These are phyloP conservation scores for Euplagia quadripunctaria DNA, from an alignment of 2,888 invertebrate species.

Conservation along the genomic window DNA sequence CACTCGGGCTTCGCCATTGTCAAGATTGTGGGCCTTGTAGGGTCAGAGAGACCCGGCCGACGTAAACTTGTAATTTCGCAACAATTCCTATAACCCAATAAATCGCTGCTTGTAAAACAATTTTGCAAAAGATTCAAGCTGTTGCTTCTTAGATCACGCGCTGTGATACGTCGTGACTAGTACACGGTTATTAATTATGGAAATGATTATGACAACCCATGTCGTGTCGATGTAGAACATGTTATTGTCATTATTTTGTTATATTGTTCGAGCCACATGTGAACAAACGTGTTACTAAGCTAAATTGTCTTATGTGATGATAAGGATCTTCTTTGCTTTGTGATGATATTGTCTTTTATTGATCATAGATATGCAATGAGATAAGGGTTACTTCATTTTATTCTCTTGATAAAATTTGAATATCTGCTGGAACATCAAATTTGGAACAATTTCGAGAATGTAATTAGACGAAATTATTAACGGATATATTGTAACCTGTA, in stretches of 20 bases:
- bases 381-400: neutral
- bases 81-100: constrained; percentile 82
- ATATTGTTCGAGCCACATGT: constrained; percentile 25
- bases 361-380: neutral
- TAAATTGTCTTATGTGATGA: constrained; percentile 14
- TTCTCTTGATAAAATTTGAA: neutral
- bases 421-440: neutral
- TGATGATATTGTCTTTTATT: neutral
- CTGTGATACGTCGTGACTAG: constrained; percentile 77
- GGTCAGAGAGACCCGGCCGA: constrained; percentile 77
- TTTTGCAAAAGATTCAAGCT: constrained; percentile 67
- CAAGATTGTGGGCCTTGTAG: constrained; percentile 87
- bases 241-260: constrained; percentile 39
- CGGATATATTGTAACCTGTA: neutral
- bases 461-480: no score
- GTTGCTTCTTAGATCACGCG: constrained; percentile 69
- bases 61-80: constrained; percentile 83
- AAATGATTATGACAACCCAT: constrained; percentile 71
- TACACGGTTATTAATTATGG: constrained; percentile 80
- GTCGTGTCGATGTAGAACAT: constrained; percentile 54
- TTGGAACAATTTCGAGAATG: neutral
- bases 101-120: constrained; percentile 83
- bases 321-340: neutral
- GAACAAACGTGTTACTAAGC: constrained; percentile 27
- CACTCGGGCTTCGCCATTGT: constrained; percentile 82